phyloP scores from a whole-genome alignment of 2,113 vertebrate genomes.

The Zosterops lateralis region DNA sequence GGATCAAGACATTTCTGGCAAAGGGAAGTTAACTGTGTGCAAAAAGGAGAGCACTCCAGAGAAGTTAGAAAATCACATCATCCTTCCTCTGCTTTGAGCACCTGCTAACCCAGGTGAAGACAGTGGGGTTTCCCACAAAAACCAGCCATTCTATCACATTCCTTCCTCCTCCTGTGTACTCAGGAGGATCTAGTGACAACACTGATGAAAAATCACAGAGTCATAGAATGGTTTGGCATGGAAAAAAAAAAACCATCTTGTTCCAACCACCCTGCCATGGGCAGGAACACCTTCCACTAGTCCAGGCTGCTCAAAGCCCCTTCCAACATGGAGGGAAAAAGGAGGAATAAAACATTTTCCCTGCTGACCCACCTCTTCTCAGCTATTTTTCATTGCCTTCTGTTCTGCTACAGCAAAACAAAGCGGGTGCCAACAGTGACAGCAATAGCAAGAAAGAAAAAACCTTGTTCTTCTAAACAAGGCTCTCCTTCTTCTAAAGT shows the following conservation, averaged over 20 bases:
- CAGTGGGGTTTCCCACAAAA: not conserved
- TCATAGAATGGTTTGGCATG: too few relatives aligned
- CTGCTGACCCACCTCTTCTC: not conserved
- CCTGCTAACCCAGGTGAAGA: not conserved
- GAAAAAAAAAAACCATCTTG: not conserved
- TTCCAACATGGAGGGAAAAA: not conserved
- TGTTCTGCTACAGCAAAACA: not conserved
- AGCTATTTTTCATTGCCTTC: not conserved
- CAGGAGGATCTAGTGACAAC: not conserved
- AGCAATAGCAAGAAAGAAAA: not conserved
- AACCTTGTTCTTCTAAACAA: not conserved
- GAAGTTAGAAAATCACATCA: not conserved
- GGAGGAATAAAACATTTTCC: not conserved
- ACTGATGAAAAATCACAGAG: not conserved
- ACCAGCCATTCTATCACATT: not conserved
- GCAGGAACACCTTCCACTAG: too few relatives aligned
- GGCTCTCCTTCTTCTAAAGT: not conserved
- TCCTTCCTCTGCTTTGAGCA: not conserved
- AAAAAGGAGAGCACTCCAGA: not conserved
- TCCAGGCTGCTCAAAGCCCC: not conserved
- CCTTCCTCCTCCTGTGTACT: not conserved
- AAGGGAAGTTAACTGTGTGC: not conserved
- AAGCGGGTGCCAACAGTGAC: slow-evolving; percentile 3
- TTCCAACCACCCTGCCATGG: too few relatives aligned
- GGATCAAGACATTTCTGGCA: not conserved